phyloP scores from a whole-genome alignment of 2,797 vertebrate genomes.

The Tamandua tetradactyla region DNA sequence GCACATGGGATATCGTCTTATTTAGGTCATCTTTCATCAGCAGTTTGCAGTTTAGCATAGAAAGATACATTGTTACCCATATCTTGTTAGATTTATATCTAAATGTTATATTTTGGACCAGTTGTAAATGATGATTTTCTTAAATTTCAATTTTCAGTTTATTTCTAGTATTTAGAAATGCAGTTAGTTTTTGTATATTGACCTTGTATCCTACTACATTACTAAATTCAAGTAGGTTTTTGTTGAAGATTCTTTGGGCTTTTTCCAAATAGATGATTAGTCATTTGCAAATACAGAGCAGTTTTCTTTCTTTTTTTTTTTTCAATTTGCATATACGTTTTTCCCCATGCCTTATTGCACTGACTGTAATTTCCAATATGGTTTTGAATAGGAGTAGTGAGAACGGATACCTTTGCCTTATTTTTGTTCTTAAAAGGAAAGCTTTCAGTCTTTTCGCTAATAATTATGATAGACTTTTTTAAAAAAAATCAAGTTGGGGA shows the following conservation, averaged over 20 bases:
- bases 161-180: neutral
- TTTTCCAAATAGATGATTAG: neutral
- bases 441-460: neutral
- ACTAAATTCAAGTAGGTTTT: neutral
- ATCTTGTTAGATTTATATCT: constrained; percentile 42
- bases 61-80: neutral
- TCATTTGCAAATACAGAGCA: neutral
- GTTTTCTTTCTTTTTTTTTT: neutral
- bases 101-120: neutral
- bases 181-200: neutral
- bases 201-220: neutral
- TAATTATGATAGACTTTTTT: neutral
- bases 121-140: neutral
- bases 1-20: neutral
- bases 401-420: neutral
- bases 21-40: constrained; percentile 12
- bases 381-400: neutral
- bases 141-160: neutral
- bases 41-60: constrained; percentile 10
- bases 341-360: neutral
- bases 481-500: neutral
- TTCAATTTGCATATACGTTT: neutral
- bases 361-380: neutral
- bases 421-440: constrained; percentile 13
- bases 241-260: neutral